A percentile compares a stretch with the other conserved stretches of the same genome.
Conservation (phyloP, 2,113 vertebrate species). For the Pachyramphus minor region DNA sequence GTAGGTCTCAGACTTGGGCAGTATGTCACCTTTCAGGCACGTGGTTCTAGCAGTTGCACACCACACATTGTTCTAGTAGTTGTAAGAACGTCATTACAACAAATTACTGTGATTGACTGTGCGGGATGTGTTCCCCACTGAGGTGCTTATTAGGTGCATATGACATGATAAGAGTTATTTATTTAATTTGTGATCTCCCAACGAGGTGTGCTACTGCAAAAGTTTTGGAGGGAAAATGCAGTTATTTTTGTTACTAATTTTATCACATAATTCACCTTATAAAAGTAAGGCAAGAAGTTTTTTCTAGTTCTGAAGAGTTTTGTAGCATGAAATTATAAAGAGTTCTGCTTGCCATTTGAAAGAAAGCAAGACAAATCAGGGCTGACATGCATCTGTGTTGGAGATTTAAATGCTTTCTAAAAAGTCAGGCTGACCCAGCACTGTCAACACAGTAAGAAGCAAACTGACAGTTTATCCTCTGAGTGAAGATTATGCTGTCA, state of each 20-base stretch:
- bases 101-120: not conserved
- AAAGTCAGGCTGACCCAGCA: not conserved
- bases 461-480: not conserved
- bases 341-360: not conserved
- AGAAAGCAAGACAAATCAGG: not conserved
- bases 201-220: not conserved
- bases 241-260: not conserved
- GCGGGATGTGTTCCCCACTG: not conserved
- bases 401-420: not conserved
- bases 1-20: not conserved
- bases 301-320: not conserved
- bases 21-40: not conserved
- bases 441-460: not conserved
- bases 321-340: not conserved
- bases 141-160: not conserved
- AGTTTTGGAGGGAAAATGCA: not conserved
- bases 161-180: not conserved
- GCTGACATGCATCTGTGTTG: not conserved
- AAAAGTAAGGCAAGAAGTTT: not conserved
- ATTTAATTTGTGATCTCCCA: not conserved
- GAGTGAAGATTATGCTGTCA: not conserved
- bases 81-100: not conserved
- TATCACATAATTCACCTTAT: not conserved
- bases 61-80: not conserved
- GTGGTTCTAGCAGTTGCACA: fast-evolving